Conservation (phyloP, 2,888 invertebrate genomes). For the Tachystola acroxantha region DNA sequence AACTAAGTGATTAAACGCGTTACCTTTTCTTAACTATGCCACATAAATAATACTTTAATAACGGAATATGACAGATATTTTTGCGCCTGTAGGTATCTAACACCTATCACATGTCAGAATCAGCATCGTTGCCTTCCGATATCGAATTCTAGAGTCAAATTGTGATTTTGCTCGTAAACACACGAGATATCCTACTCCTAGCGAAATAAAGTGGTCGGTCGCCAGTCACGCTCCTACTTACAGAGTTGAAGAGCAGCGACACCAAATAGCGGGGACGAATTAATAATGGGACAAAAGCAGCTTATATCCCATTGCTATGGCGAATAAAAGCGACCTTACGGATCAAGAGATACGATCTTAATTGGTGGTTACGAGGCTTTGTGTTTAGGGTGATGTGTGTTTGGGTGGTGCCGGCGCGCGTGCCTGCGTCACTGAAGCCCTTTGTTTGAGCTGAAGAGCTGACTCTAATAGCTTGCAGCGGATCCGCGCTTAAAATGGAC, state of each 20-base stretch:
- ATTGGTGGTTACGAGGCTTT: constrained; percentile 45
- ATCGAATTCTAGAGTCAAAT: too few relatives aligned
- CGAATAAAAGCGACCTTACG: constrained; percentile 55
- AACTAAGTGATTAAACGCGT: too few relatives aligned
- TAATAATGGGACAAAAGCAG: constrained; percentile 64
- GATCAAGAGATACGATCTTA: constrained; percentile 59
- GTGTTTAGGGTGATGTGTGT: constrained; percentile 52
- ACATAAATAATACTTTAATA: too few relatives aligned
- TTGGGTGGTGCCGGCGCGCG: constrained; percentile 53
- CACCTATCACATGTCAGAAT: too few relatives aligned
- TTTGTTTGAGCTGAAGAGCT: constrained; percentile 75
- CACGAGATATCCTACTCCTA: constrained; percentile 6
- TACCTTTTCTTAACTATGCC: too few relatives aligned
- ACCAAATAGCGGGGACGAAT: constrained; percentile 71
- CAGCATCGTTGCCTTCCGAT: too few relatives aligned
- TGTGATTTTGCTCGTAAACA: too few relatives aligned
- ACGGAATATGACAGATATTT: too few relatives aligned
- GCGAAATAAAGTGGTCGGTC: constrained; percentile 45
- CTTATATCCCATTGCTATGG: constrained; percentile 41
- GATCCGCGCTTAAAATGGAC: constrained; percentile 70
- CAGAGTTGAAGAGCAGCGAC: constrained; percentile 63
- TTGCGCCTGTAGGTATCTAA: too few relatives aligned
- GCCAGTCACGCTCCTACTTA: constrained; percentile 55
- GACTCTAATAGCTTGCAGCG: constrained; percentile 75
- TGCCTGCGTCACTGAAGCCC: constrained; percentile 64